These are phyloP conservation scores for Patiria miniata DNA, from an alignment of 35 echinoderm and acorn worm genomes.

Conservation along the genomic window DNA sequence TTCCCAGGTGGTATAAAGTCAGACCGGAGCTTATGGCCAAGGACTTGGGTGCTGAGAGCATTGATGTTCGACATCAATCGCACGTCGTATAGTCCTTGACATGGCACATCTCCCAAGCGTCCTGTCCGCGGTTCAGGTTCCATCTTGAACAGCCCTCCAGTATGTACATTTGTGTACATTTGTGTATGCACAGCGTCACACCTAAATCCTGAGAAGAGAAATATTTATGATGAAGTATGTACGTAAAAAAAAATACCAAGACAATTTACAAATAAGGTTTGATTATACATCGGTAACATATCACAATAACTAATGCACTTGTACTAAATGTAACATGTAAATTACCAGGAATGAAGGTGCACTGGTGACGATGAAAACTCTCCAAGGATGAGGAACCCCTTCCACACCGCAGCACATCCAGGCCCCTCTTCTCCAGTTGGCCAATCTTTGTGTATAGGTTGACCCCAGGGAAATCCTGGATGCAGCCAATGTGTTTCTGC, in stretches of 20 bases:
- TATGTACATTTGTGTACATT: conserved; percentile 63
- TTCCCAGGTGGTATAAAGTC: conserved; percentile 20
- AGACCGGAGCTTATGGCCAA: conserved; percentile 15
- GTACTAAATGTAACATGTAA: neutral
- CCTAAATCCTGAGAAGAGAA: conserved; percentile 39
- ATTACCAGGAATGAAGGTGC: conserved; percentile 55
- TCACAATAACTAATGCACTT: neutral
- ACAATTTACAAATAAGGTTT: neutral
- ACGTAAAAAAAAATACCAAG: neutral
- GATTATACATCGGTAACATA: no score
- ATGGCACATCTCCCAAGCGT: neutral
- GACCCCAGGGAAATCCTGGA: conserved; percentile 37
- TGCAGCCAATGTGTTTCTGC: conserved; percentile 50
- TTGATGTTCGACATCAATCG: conserved; percentile 46
- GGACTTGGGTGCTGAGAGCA: neutral
- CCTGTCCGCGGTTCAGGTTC: conserved; percentile 37
- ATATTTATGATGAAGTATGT: no score
- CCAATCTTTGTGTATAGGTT: conserved; percentile 46
- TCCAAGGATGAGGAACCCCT: conserved; percentile 60
- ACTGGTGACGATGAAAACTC: conserved; percentile 57
- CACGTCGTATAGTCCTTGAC: conserved; percentile 40
- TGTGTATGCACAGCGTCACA: conserved; percentile 45
- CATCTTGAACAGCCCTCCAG: conserved; percentile 38
- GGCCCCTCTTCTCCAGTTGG: neutral
- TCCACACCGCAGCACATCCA: conserved; percentile 38